A percentile compares a stretch with the other conserved stretches of the same genome.
Conservation (phyloP, 2,113 vertebrate genomes). For the Vidua chalybeata region DNA sequence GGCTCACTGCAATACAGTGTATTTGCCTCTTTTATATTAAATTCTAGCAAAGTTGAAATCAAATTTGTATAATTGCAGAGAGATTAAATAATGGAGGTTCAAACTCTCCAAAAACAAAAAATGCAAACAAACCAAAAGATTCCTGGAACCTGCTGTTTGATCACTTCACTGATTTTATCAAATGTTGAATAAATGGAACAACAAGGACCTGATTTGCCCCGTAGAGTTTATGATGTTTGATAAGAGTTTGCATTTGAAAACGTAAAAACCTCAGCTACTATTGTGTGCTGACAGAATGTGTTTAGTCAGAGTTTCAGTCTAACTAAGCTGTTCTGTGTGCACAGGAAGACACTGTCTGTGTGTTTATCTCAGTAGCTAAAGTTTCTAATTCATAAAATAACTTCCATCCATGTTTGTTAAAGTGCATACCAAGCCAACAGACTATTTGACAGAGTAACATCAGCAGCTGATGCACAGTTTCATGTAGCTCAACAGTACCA, state of each 20-base stretch:
- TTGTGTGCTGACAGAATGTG: constrained; percentile 26
- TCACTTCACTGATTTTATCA: not conserved
- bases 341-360: constrained; percentile 36
- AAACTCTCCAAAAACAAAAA: not conserved
- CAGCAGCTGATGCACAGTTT: not conserved
- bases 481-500: not conserved
- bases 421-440: not conserved
- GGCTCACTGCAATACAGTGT: not conserved
- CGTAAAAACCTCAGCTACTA: not conserved
- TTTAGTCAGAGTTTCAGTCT: constrained; percentile 67
- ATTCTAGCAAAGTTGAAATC: not conserved
- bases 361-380: constrained; percentile 6
- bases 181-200: not conserved
- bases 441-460: not conserved
- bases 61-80: not conserved
- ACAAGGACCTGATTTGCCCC: not conserved
- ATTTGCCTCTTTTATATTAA: not conserved
- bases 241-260: not conserved
- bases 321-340: not conserved
- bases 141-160: not conserved
- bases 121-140: not conserved
- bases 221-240: not conserved
- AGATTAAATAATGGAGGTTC: not conserved
- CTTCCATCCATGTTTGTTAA: not conserved
- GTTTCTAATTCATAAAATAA: constrained; percentile 10